Evolutionary conservation across 2,888 invertebrate genomes (phyloP).

Genomic region (Fragum fragum): DNA sequence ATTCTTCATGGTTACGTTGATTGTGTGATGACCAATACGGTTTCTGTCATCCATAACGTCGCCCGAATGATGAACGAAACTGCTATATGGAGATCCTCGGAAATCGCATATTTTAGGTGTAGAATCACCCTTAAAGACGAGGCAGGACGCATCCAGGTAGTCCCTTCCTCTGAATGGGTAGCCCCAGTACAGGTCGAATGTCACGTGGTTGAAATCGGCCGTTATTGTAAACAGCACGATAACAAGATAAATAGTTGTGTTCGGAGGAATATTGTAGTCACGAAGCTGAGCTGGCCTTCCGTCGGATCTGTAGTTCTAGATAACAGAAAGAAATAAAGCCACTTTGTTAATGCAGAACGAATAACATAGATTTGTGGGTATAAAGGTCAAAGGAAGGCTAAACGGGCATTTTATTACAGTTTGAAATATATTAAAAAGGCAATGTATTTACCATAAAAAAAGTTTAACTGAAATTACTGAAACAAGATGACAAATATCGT

Average conservation of each 20-base stretch:
- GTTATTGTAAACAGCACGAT: slow-evolving; percentile 70
- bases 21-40: slow-evolving; percentile 73
- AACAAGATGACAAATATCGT: too few species aligned
- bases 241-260: slow-evolving; percentile 67
- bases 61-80: slow-evolving; percentile 66
- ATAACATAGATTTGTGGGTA: too few species aligned
- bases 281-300: slow-evolving; percentile 46
- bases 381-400: too few species aligned
- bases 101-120: slow-evolving; percentile 55
- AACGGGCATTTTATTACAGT: too few species aligned
- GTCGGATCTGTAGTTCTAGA: slow-evolving; percentile 45
- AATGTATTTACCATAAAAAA: too few species aligned
- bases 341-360: too few species aligned
- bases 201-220: slow-evolving; percentile 71
- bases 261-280: slow-evolving; percentile 64
- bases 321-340: not conserved
- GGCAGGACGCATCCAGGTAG: slow-evolving; percentile 74
- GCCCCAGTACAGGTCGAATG: slow-evolving; percentile 75
- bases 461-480: too few species aligned
- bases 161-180: slow-evolving; percentile 67
- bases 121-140: slow-evolving; percentile 55
- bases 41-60: slow-evolving; percentile 67
- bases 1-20: slow-evolving; percentile 67
- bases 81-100: not conserved
- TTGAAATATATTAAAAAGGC: too few species aligned